Conservation (phyloP, 2,888 invertebrate genomes). For the Rotaria magnacalcarata region DNA sequence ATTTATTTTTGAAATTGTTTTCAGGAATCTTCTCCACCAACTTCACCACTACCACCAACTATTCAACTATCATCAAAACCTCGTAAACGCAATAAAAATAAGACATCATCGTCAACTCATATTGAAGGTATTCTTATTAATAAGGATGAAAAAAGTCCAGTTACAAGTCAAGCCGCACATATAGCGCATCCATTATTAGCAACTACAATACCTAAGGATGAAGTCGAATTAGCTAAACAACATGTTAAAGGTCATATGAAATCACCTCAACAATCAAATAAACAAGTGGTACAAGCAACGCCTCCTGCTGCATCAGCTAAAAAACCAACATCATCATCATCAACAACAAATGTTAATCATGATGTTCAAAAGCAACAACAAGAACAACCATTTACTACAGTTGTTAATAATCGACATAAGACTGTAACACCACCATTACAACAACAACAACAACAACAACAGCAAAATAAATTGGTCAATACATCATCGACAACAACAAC, state of each 20-base stretch:
- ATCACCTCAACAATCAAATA: not conserved
- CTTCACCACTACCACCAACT: not conserved
- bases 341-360: not conserved
- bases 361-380: not conserved
- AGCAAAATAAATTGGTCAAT: not conserved
- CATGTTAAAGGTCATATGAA: not conserved
- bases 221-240: not conserved
- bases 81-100: not conserved
- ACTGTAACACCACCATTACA: not conserved
- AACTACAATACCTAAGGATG: not conserved
- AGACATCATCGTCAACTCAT: not conserved
- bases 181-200: not conserved
- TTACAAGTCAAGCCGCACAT: not conserved
- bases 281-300: not conserved
- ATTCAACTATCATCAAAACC: not conserved
- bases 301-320: not conserved
- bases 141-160: conserved; percentile 1
- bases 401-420: not conserved
- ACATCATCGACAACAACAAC: not conserved
- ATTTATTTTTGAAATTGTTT: not conserved
- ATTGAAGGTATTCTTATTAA: not conserved
- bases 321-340: not conserved
- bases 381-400: not conserved
- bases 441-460: not conserved
- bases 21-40: not conserved